Evolutionary conservation across 2,797 vertebrate species (phyloP), one percentile per base, ranked within the genome.

Genomic region (Darevskia mixta): DNA sequence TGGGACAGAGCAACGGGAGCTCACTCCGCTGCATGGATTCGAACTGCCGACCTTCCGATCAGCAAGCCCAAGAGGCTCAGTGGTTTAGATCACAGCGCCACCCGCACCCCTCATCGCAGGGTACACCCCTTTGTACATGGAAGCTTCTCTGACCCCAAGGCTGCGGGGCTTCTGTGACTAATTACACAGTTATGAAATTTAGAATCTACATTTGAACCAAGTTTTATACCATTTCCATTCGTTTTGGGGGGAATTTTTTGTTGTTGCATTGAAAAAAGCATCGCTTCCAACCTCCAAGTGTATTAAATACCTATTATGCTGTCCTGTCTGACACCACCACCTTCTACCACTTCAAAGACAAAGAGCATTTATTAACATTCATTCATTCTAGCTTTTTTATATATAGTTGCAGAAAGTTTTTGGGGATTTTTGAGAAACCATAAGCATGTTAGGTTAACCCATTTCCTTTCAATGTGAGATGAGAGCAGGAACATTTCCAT

Each of bases 351-450:
- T 80, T 86, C 43, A 79, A 58, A 67, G 20, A 71, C 32, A 20
- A 20, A 8, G 18, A 35, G 29, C 71, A 32, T 72, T 5, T 79
- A 4, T 79, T 18, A 18, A 58, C 17, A 35, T 32, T 45, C 45
- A 35, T 49, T 43, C 27, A 88, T 78, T 67, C 87, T 86, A 79
- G 2, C 25, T 10, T 79, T 71, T 87, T 67, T 23, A 67, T 95
- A 90, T 85, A 55, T 35, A 90, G 83, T 69, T 78, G 81, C 79
- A 89, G 4, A 66, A 43, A 5, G 78, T 92, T 86, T 89, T 55
- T 1, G 49, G 13, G 1, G 1, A 15, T 55, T 55, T 55, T 41
- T 88, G 9, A 82, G 3, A 75, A 11, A 67, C 69, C 73, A 91
- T 27, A 18, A 43, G 77, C 85, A 10, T 2, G 15, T 82, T 69